Conservation (phyloP, 2,888 invertebrate species). For the Maniola hyperantus region DNA sequence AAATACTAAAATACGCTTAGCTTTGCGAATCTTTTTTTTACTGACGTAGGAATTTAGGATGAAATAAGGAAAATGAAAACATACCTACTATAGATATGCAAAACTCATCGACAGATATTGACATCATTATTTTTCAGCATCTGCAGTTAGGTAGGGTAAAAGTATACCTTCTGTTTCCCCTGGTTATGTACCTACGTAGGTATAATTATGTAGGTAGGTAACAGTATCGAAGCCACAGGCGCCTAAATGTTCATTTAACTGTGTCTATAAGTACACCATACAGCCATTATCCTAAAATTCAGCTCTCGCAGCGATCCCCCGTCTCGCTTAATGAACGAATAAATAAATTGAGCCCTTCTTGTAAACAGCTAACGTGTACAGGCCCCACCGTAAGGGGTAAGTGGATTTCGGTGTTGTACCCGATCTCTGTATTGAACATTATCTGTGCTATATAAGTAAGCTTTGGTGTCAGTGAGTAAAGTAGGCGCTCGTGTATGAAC, state of each 20-base stretch:
- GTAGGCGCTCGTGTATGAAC: slow-evolving; percentile 34
- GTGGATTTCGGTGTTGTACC: slow-evolving; percentile 80
- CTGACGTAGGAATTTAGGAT: too few species aligned
- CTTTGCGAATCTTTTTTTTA: background rate
- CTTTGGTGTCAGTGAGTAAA: slow-evolving; percentile 39
- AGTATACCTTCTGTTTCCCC: background rate
- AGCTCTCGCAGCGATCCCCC: slow-evolving; percentile 72
- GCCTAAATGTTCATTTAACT: slow-evolving; percentile 46
- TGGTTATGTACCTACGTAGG: background rate
- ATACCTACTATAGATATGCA: background rate
- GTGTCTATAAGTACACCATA: slow-evolving; percentile 49
- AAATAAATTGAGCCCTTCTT: slow-evolving; percentile 80
- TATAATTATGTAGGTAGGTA: slow-evolving; percentile 13
- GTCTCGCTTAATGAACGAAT: slow-evolving; percentile 77
- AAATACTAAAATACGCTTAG: background rate
- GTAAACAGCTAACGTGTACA: slow-evolving; percentile 72
- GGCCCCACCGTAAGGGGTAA: slow-evolving; percentile 78
- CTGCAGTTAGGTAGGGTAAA: too few species aligned
- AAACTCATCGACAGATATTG: background rate
- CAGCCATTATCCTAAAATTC: slow-evolving; percentile 78
- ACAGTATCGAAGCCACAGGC: slow-evolving; percentile 43
- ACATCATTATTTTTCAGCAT: too few species aligned
- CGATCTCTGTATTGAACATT: slow-evolving; percentile 65
- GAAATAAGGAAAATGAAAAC: background rate
- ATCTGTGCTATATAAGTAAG: slow-evolving; percentile 49